Evolutionary conservation across 2,888 invertebrate species (phyloP).

Genomic region (Linyphia triangularis): DNA sequence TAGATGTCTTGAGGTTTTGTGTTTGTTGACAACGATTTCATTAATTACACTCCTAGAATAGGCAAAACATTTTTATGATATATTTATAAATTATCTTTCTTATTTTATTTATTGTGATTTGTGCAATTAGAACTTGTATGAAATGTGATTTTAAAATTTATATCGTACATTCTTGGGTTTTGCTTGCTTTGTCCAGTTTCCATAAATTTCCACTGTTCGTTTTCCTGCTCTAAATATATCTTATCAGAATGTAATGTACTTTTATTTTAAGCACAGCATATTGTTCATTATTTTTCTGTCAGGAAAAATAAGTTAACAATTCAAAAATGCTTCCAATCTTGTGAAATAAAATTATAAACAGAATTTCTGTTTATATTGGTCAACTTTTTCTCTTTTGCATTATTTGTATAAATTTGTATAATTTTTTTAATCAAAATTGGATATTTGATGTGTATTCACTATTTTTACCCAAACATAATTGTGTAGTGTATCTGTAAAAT

Average conservation of each 20-base stretch:
- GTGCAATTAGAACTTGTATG: background rate
- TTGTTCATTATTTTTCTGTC: constrained; percentile 1
- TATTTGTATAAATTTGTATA: constrained; percentile 35
- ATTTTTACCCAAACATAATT: constrained; percentile 46
- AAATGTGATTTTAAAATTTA: background rate
- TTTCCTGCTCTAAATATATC: background rate
- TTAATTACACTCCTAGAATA: too few relatives aligned
- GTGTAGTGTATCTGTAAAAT: constrained; percentile 48
- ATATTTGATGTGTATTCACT: constrained; percentile 8
- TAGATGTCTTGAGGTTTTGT: too few relatives aligned
- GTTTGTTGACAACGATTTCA: too few relatives aligned
- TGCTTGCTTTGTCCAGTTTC: too few relatives aligned
- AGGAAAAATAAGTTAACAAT: constrained; percentile 31
- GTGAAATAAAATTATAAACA: background rate
- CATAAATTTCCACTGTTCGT: background rate
- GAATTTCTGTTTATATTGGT: background rate
- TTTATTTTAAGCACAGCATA: background rate
- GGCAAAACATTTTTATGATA: background rate
- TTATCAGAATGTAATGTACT: background rate
- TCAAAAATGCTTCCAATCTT: background rate
- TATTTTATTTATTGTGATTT: background rate
- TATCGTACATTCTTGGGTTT: background rate
- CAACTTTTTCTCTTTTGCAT: background rate
- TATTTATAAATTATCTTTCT: background rate
- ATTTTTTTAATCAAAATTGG: constrained; percentile 33